A percentile compares a stretch with the other conserved stretches of the same genome.
Evolutionary conservation across 37 sponge, comb jelly and placozoan genomes (phyloP).

Genomic region (Halichondria panicea): DNA sequence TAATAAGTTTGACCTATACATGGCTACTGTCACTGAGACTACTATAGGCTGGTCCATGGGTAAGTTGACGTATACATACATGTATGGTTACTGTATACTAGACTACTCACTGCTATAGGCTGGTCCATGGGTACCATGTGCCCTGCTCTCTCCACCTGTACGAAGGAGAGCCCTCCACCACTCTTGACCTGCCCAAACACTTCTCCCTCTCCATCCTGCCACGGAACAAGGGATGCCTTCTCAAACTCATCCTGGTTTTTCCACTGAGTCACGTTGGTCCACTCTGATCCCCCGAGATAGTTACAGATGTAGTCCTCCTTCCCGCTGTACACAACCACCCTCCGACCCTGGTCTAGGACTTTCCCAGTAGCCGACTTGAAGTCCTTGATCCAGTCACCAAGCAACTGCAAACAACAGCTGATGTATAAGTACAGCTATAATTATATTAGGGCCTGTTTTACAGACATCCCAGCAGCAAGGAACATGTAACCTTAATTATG

Average conservation of each 20-base stretch:
- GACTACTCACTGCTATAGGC: slow-evolving; percentile 63
- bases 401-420: too few species aligned
- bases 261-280: slow-evolving; percentile 70
- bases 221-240: slow-evolving; percentile 16
- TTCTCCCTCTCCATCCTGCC: slow-evolving; percentile 31
- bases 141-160: slow-evolving; percentile 72
- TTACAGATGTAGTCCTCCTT: slow-evolving; percentile 84
- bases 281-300: slow-evolving; percentile 70
- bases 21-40: too few species aligned
- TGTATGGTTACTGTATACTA: not conserved
- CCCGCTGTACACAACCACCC: slow-evolving; percentile 82
- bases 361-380: slow-evolving; percentile 50
- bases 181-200: slow-evolving; percentile 53
- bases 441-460: too few species aligned
- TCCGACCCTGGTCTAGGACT: slow-evolving; percentile 22
- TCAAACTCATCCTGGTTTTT: slow-evolving; percentile 36
- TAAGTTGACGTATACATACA: not conserved
- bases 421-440: too few species aligned
- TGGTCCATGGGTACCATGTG: slow-evolving; percentile 94
- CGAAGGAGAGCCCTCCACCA: slow-evolving; percentile 61
- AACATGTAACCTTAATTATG: too few species aligned
- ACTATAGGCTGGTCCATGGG: too few species aligned
- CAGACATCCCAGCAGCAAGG: too few species aligned
- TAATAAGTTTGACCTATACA: too few species aligned
- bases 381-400: slow-evolving; percentile 76